phyloP scores from a whole-genome alignment of 2,113 vertebrate genomes.

The Casuarius casuarius region DNA sequence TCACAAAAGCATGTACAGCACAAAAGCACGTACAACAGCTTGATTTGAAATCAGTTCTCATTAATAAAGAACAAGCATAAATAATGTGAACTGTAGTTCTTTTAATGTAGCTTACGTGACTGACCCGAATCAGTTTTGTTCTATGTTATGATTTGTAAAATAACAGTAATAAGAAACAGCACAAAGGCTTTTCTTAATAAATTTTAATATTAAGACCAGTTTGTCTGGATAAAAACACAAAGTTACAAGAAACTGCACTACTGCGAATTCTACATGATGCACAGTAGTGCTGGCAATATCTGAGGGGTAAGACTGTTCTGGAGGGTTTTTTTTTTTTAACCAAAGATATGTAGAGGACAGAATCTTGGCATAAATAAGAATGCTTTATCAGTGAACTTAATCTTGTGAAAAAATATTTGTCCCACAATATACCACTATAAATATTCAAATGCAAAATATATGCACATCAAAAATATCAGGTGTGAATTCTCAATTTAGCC shows the following conservation, averaged over 20 bases:
- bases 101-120: not conserved
- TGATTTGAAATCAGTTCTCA: slow-evolving; percentile 51
- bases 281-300: slow-evolving; percentile 39
- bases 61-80: not conserved
- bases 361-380: slow-evolving; percentile 40
- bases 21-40: not conserved
- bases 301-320: slow-evolving; percentile 46
- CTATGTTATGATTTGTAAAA: slow-evolving; percentile 11
- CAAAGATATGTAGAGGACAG: slow-evolving; percentile 22
- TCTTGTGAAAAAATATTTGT: slow-evolving; percentile 50
- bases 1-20: not conserved
- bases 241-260: slow-evolving; percentile 53
- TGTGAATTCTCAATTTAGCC: slow-evolving; percentile 2
- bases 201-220: slow-evolving; percentile 72
- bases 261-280: slow-evolving; percentile 28
- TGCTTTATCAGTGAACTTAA: slow-evolving; percentile 19
- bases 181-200: slow-evolving; percentile 68
- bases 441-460: slow-evolving; percentile 39
- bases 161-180: slow-evolving; percentile 46
- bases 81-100: not conserved
- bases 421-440: slow-evolving; percentile 47
- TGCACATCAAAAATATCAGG: slow-evolving; percentile 54
- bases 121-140: not conserved
- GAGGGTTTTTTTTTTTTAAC: not conserved
- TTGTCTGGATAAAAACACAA: slow-evolving; percentile 60